A percentile compares a stretch with the other conserved stretches of the same genome.
These are phyloP conservation scores for Rhagophthalmus giganteus DNA, from an alignment of 2,888 invertebrate genomes.

Conservation along the genomic window DNA sequence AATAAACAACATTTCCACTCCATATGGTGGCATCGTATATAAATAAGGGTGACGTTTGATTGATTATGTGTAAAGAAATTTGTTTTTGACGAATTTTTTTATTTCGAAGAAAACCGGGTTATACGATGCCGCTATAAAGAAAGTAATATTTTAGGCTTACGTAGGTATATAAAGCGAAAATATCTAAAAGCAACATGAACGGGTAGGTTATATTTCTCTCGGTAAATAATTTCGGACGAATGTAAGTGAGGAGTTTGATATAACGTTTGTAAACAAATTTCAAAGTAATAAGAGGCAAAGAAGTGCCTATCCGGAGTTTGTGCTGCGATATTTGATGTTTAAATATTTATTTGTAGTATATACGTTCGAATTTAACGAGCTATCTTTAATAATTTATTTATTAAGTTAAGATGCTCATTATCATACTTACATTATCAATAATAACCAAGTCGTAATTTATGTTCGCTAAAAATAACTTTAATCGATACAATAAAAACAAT, in stretches of 20 bases:
- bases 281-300: not conserved
- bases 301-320: too few species aligned
- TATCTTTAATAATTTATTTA: too few species aligned
- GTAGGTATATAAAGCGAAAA: slow-evolving; percentile 8
- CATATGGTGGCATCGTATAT: slow-evolving; percentile 14
- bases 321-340: too few species aligned
- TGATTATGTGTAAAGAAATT: slow-evolving; percentile 26
- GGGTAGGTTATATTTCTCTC: slow-evolving; percentile 4
- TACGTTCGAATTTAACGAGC: too few species aligned
- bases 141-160: slow-evolving; percentile 9
- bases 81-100: slow-evolving; percentile 7
- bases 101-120: not conserved
- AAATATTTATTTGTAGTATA: too few species aligned
- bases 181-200: slow-evolving; percentile 3
- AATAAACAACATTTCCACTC: slow-evolving; percentile 11
- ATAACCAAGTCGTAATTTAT: too few species aligned
- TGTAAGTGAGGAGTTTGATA: slow-evolving; percentile 3
- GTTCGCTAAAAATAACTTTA: too few species aligned
- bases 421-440: too few species aligned
- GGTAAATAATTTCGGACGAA: slow-evolving; percentile 2
- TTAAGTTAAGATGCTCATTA: too few species aligned
- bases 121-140: not conserved
- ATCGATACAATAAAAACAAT: too few species aligned
- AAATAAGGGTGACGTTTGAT: slow-evolving; percentile 26
- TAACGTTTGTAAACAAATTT: slow-evolving; percentile 7